phyloP scores from a whole-genome alignment of 1,140 invertebrate species.

The Drosophila mauritiana region DNA sequence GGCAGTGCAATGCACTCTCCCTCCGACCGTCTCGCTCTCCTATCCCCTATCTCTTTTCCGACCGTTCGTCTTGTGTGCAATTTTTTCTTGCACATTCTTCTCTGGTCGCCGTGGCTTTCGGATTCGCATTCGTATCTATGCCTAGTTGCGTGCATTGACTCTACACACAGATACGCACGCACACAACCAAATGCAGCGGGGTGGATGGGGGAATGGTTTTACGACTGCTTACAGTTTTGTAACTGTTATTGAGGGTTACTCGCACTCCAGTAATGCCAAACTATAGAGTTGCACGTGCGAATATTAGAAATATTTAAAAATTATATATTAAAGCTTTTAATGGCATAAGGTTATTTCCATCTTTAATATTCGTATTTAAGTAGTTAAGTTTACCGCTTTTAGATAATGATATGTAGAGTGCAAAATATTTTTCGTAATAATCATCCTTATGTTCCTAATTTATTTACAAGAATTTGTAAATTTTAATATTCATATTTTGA shows the following conservation, averaged over 20 bases:
- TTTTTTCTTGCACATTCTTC: constrained; percentile 72
- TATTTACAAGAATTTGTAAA: too few relatives aligned
- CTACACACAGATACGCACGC: constrained; percentile 42
- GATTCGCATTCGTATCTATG: constrained; percentile 56
- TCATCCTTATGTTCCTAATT: too few relatives aligned
- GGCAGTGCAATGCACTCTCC: constrained; percentile 78
- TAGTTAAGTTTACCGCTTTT: too few relatives aligned
- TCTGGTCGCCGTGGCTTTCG: constrained; percentile 29
- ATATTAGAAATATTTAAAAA: background rate
- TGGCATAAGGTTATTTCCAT: background rate
- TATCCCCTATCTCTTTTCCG: constrained; percentile 1
- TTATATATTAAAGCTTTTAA: background rate
- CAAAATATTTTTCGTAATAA: too few relatives aligned
- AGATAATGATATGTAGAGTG: too few relatives aligned
- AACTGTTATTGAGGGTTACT: constrained; percentile 83
- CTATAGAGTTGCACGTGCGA: background rate
- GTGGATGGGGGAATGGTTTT: constrained; percentile 38
- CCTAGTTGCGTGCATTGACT: constrained; percentile 75
- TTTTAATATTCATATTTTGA: too few relatives aligned
- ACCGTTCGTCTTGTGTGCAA: constrained; percentile 54
- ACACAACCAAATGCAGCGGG: background rate
- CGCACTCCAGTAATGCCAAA: constrained; percentile 42
- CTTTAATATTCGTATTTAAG: too few relatives aligned
- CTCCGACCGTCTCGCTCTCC: constrained; percentile 23
- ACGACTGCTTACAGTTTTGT: constrained; percentile 81